Percentiles rank a stretch among this genome's conserved stretches.
Evolutionary conservation across 1,140 invertebrate species (phyloP).

Genomic region (Stenopsyche tienmushanensis): DNA sequence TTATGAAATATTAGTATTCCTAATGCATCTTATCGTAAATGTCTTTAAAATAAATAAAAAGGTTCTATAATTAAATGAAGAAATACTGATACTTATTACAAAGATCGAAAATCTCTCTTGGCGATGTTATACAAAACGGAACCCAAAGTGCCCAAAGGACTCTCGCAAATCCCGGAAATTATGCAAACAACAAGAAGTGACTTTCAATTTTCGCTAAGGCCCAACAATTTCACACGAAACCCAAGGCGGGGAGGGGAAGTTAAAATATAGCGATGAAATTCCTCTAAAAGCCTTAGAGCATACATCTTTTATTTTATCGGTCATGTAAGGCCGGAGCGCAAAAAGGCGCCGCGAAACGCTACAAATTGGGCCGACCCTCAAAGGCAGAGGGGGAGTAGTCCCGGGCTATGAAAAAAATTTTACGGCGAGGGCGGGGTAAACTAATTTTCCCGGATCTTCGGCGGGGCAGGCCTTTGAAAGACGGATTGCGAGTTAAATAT

Average conservation of each 20-base stretch:
- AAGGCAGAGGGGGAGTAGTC: neutral
- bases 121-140: too few species aligned
- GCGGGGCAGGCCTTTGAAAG: conserved; percentile 9
- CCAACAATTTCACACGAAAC: neutral
- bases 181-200: neutral
- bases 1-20: too few species aligned
- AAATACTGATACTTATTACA: too few species aligned
- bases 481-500: conserved; percentile 17
- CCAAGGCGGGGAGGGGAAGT: neutral
- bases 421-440: conserved; percentile 15
- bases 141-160: neutral
- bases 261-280: neutral
- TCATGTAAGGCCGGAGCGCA: neutral
- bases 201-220: neutral
- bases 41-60: too few species aligned
- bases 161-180: neutral
- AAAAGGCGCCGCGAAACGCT: neutral
- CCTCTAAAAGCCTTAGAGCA: neutral
- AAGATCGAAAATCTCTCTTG: too few species aligned
- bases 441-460: conserved; percentile 26
- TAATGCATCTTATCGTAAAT: too few species aligned
- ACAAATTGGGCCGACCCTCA: conserved; percentile 1
- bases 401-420: conserved; percentile 4
- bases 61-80: too few species aligned
- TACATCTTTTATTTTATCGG: conserved; percentile 12